Conservation (phyloP, 2,888 invertebrate genomes). For the Papilio gigon region DNA sequence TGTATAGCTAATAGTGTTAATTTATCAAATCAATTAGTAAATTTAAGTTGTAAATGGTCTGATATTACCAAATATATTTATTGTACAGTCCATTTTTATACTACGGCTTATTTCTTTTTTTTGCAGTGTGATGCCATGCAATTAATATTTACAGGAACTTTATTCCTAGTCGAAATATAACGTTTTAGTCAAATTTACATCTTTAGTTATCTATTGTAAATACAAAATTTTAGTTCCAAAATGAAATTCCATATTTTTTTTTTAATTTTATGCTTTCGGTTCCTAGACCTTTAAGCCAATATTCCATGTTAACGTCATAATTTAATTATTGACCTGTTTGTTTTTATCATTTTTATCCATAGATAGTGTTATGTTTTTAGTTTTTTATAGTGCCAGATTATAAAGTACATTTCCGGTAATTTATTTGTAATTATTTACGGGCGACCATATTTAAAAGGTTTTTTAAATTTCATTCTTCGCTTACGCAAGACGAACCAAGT, state of each 20-base stretch:
- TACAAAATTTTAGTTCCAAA: too few relatives aligned
- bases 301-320: slow-evolving; percentile 15
- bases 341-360: neutral
- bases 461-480: too few relatives aligned
- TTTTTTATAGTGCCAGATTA: neutral
- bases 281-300: too few relatives aligned
- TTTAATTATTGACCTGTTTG: neutral
- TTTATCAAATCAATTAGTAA: slow-evolving; percentile 10
- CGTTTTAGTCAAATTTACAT: neutral
- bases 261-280: too few relatives aligned
- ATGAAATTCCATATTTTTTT: too few relatives aligned
- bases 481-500: neutral
- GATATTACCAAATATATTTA: slow-evolving; percentile 49
- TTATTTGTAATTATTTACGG: too few relatives aligned
- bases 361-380: neutral
- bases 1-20: slow-evolving; percentile 45
- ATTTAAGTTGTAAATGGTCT: slow-evolving; percentile 35
- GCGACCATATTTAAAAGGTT: too few relatives aligned
- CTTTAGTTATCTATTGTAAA: slow-evolving; percentile 26
- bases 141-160: neutral
- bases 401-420: neutral
- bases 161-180: slow-evolving; percentile 29
- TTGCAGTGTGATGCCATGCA: slow-evolving; percentile 27
- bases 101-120: slow-evolving; percentile 16
- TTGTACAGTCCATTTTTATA: slow-evolving; percentile 35